A percentile compares a stretch with the other conserved stretches of the same genome.
Conservation (phyloP, 30 jellyfish, hydroid and myxozoan species). For the Sanderia malayensis region DNA sequence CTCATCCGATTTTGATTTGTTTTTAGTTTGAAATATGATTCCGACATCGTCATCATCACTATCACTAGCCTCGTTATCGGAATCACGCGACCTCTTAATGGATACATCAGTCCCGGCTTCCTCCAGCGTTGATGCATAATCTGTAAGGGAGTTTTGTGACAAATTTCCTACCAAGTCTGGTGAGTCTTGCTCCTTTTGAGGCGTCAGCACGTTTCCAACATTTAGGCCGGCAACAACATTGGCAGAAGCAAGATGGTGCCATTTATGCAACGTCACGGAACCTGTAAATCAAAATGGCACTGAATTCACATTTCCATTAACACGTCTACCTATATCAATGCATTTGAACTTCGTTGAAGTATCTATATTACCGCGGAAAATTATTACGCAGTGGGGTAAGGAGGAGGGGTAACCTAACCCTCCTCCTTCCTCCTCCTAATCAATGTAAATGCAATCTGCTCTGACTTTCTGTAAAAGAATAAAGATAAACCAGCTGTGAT, state of each 20-base stretch:
- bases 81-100: not conserved
- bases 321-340: no score
- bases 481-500: no score
- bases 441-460: no score
- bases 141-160: constrained; percentile 10
- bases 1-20: not conserved
- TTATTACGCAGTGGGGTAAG: no score
- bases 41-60: constrained; percentile 57
- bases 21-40: constrained; percentile 19
- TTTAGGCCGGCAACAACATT: constrained; percentile 77
- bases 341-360: no score
- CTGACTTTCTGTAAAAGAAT: no score
- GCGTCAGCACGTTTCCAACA: constrained; percentile 38
- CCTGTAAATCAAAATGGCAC: constrained; percentile 61
- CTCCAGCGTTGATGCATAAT: constrained; percentile 9
- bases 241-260: constrained; percentile 94
- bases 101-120: constrained; percentile 1
- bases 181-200: not conserved
- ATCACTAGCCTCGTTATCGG: constrained; percentile 39
- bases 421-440: no score
- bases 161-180: not conserved
- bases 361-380: no score
- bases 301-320: no score
- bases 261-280: constrained; percentile 77
- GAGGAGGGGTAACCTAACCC: no score